phyloP scores from a whole-genome alignment of 2,797 vertebrate genomes.

The Notolabrus celidotus region DNA sequence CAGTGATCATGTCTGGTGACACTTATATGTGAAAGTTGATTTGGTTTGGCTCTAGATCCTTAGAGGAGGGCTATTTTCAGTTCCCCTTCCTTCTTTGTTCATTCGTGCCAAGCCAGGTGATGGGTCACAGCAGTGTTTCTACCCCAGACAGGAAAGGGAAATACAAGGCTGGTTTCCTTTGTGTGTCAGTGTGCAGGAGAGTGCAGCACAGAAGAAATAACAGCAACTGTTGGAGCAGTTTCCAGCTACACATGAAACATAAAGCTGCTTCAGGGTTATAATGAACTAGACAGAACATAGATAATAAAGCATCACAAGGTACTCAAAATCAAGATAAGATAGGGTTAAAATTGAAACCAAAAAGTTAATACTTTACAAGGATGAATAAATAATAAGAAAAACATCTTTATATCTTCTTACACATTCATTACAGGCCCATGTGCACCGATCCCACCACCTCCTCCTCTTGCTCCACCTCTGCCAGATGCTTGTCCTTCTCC shows the following conservation, averaged over 20 bases:
- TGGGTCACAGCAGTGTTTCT: conserved; percentile 43
- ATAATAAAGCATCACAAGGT: background rate
- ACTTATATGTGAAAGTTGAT: conserved; percentile 52
- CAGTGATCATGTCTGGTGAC: conserved; percentile 37
- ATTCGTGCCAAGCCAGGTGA: conserved; percentile 54
- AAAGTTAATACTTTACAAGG: background rate
- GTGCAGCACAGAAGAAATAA: conserved; percentile 1
- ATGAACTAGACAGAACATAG: background rate
- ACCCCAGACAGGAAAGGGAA: conserved; percentile 81
- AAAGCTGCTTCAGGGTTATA: background rate
- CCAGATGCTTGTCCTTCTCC: conserved; percentile 90
- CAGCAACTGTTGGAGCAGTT: background rate
- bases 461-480: conserved; percentile 87
- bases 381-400: background rate
- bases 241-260: conserved; percentile 3
- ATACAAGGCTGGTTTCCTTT: conserved; percentile 74
- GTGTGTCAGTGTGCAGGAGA: conserved; percentile 33
- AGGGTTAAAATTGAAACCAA: background rate
- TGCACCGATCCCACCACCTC: conserved; percentile 69
- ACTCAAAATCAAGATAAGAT: background rate
- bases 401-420: conserved; percentile 1
- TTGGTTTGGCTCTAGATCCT: background rate
- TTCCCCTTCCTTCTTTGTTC: conserved; percentile 24
- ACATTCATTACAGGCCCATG: conserved; percentile 53
- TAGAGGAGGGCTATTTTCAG: conserved; percentile 57